Conservation (phyloP, 2,888 invertebrate genomes). For the Drosophila seclusa region DNA sequence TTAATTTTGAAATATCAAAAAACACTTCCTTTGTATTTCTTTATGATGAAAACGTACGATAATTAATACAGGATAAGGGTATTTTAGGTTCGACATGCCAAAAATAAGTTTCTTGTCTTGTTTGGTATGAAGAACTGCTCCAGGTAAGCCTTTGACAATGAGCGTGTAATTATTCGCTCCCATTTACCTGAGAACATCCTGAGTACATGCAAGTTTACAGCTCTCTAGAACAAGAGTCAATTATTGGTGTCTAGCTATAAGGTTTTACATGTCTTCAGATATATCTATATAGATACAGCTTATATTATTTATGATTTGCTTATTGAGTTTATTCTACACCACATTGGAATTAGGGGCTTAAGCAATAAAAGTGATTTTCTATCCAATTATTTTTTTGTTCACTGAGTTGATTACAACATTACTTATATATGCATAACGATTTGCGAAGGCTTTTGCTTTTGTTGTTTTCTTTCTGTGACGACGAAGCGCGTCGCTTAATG, state of each 20-base stretch:
- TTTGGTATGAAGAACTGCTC: conserved; percentile 3
- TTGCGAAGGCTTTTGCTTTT: conserved; percentile 19
- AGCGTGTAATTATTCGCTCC: conserved; percentile 26
- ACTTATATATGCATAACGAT: conserved; percentile 17
- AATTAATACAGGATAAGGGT: background rate
- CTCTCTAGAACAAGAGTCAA: background rate
- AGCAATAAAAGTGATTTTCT: conserved; percentile 22
- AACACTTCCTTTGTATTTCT: background rate
- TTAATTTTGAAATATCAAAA: background rate
- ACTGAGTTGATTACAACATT: conserved; percentile 34
- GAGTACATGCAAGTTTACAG: conserved; percentile 17
- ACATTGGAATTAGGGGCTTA: background rate
- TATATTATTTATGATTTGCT: conserved; percentile 1
- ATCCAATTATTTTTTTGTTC: conserved; percentile 8
- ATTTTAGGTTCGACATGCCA: background rate
- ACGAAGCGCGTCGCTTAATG: conserved; percentile 69
- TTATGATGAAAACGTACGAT: background rate
- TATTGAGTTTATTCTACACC: conserved; percentile 1
- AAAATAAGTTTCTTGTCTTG: background rate
- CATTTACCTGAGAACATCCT: conserved; percentile 33
- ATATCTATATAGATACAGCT: background rate
- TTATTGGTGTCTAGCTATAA: background rate
- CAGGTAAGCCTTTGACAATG: conserved; percentile 18
- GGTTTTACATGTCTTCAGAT: background rate
- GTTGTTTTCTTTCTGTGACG: conserved; percentile 55